A percentile compares a stretch with the other conserved stretches of the same genome.
Conservation (phyloP, 2,113 vertebrate species). For the Dromaius novaehollandiae region DNA sequence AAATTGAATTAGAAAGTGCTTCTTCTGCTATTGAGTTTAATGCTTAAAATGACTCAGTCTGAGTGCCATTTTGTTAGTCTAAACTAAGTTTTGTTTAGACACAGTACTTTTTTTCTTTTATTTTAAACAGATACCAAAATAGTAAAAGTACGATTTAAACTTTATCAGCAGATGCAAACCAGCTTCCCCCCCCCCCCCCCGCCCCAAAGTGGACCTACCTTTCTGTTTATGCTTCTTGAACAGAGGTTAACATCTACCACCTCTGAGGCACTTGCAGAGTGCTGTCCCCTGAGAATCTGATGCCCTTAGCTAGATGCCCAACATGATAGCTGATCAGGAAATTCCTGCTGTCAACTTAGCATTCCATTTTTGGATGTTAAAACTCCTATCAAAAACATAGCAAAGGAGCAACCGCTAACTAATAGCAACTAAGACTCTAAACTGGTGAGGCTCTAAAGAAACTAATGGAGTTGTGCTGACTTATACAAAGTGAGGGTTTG, state of each 20-base stretch:
- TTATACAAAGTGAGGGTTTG: background rate
- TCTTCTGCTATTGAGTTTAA: background rate
- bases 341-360: background rate
- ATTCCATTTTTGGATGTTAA: background rate
- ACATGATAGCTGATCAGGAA: background rate
- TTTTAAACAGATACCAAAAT: slow-evolving; percentile 15
- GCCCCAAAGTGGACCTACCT: background rate
- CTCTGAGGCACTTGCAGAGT: background rate
- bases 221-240: background rate
- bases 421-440: background rate
- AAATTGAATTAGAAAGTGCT: background rate
- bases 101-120: background rate
- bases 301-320: background rate
- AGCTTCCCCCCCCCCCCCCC: background rate
- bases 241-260: background rate
- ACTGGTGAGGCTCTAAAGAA: background rate
- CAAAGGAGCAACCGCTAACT: background rate
- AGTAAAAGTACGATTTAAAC: background rate
- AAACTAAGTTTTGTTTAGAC: background rate
- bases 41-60: background rate
- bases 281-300: background rate
- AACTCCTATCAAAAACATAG: background rate
- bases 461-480: background rate
- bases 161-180: background rate
- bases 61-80: background rate